A percentile compares a stretch with the other conserved stretches of the same genome.
Conservation (phyloP, 2,888 invertebrate species). For the Sialis lutaria region DNA sequence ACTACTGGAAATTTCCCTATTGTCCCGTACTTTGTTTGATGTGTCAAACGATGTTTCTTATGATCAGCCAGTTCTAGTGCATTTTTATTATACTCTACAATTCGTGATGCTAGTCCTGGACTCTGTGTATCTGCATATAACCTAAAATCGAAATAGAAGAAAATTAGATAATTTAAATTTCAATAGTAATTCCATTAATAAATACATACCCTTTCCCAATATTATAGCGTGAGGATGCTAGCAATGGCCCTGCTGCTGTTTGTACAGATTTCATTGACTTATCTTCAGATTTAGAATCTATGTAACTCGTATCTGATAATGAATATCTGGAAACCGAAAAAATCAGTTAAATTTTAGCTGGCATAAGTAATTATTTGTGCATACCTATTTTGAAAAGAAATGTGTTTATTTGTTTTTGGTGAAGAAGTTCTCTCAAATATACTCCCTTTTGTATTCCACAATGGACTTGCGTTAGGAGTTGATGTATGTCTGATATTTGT, state of each 20-base stretch:
- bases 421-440: neutral
- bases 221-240: constrained; percentile 27
- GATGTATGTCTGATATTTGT: constrained; percentile 1
- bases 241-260: constrained; percentile 25
- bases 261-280: constrained; percentile 17
- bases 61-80: constrained; percentile 6
- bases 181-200: neutral
- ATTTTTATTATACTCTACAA: constrained; percentile 28
- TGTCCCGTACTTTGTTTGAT: constrained; percentile 25
- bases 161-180: neutral
- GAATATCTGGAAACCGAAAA: constrained; percentile 3
- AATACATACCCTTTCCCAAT: constrained; percentile 26
- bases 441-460: neutral
- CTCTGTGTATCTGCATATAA: constrained; percentile 32
- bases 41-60: constrained; percentile 16
- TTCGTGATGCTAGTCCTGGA: constrained; percentile 29
- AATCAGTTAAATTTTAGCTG: neutral
- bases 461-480: constrained; percentile 1
- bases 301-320: constrained; percentile 4
- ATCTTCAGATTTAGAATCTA: neutral
- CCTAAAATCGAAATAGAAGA: constrained; percentile 9
- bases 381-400: neutral
- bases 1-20: constrained; percentile 30
- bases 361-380: neutral
- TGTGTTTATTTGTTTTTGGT: neutral